Evolutionary conservation across 2,113 vertebrate genomes (phyloP).

Genomic region (Antechinus stuartii): DNA sequence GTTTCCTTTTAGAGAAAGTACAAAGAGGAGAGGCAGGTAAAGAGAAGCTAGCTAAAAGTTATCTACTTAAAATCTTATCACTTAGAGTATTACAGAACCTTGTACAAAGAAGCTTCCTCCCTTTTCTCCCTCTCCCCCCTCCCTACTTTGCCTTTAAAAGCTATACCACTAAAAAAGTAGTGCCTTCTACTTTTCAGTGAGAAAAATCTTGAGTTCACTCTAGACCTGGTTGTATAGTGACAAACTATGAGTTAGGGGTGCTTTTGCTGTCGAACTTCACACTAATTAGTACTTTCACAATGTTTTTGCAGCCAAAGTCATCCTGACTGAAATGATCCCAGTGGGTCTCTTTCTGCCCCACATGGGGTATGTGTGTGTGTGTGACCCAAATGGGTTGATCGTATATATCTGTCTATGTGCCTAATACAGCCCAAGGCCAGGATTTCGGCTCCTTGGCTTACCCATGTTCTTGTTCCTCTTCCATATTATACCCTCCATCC

Average conservation of each 20-base stretch:
- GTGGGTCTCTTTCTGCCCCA: not conserved
- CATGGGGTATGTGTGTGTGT: not conserved
- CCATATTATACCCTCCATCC: not conserved
- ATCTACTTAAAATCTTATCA: not conserved
- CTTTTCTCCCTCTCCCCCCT: no score
- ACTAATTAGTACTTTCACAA: not conserved
- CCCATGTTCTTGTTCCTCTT: not conserved
- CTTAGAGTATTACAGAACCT: not conserved
- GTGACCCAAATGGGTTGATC: not conserved
- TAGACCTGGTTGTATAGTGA: not conserved
- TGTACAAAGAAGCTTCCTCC: not conserved
- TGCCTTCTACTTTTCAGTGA: not conserved
- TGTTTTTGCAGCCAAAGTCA: not conserved
- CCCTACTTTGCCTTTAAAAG: not conserved
- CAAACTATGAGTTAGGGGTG: not conserved
- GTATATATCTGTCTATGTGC: not conserved
- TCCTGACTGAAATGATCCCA: not conserved
- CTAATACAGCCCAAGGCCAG: not conserved
- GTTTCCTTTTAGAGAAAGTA: constrained; percentile 51
- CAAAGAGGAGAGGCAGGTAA: not conserved
- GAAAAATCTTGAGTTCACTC: not conserved
- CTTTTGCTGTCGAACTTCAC: not conserved
- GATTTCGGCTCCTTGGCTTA: not conserved
- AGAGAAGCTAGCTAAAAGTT: constrained; percentile 8
- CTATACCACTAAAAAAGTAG: not conserved